Base-by-base conservation (phyloP, 23 tunicate genomes). In the Halocynthia aurantium region DNA sequence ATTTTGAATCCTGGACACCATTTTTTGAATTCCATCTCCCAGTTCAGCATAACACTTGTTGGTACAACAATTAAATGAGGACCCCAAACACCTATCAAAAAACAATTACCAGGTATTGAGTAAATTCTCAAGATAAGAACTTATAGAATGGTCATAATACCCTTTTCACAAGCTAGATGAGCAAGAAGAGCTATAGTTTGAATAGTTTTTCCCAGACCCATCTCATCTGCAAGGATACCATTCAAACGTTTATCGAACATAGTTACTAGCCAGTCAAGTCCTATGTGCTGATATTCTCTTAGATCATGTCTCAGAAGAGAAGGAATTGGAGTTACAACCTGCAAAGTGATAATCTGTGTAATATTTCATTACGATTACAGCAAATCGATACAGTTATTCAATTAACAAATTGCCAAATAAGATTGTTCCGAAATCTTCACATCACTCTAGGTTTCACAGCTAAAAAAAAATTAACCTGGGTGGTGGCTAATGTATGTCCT, bases 11-110 rank as follows among this genome's bases (percentile, higher is more conserved):
- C 99, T 7, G 99, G 99, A 77, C 86, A 86, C 99, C 99, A 94
- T 76, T 94, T 94, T 75, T 94, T 94, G 80, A 94, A 85, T 83
- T 94, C 99, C 94, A 94, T 88, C 57, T 94, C 99, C 99, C 99
- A 94, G 76, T 94, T 94, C 21, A 94, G 80, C 83, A 94, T 88
- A 21, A 94, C 99, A 77, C 90, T 83, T 9, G 99, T 94, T 49
- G 99, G 99, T 6, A 94, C 99, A 12, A 94, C 99, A 20, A 94
- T 84, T 10, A 94, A 67, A 81, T 94, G 99, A 55, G 99, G 99
- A 60, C 99, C 99, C 99, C 99, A 94, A 5, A 85, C 93, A 72
- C 98, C 98, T 92, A 53, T 58, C 64, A 58, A 58, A 58, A n/a
- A 13, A 58, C 17, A 58, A 58, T 13, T n/a, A 58, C 64, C 64